A percentile compares a stretch with the other conserved stretches of the same genome.
phyloP scores from a whole-genome alignment of 2,113 vertebrate genomes.

The Gnathonemus longibarbis region DNA sequence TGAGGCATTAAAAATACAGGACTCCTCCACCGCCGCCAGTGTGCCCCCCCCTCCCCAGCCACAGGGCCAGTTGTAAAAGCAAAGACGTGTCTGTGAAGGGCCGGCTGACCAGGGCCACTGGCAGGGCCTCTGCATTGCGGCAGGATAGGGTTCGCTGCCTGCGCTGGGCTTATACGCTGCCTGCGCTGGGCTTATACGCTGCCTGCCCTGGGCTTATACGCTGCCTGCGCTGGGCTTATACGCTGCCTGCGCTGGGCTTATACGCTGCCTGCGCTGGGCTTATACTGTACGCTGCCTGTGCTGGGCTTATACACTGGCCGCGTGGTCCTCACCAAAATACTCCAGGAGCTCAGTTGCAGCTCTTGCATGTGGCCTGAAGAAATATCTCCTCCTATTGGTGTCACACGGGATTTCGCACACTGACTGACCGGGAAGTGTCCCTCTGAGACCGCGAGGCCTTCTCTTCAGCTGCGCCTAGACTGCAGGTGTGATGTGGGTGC shows the following conservation, averaged over 20 bases:
- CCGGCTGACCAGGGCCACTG: constrained; percentile 26
- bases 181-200: too few relatives aligned
- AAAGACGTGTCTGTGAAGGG: constrained; percentile 51
- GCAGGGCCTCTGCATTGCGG: background rate
- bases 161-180: too few relatives aligned
- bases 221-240: too few relatives aligned
- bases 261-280: too few relatives aligned
- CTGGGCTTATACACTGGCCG: background rate
- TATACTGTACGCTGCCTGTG: too few relatives aligned
- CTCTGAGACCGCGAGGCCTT: background rate
- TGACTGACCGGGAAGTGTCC: background rate
- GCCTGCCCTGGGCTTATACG: too few relatives aligned
- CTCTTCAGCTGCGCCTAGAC: background rate
- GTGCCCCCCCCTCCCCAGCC: constrained; percentile 36
- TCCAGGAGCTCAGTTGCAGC: background rate
- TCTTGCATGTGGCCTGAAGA: constrained; percentile 75
- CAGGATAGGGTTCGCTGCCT: background rate
- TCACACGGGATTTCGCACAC: background rate
- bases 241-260: too few relatives aligned
- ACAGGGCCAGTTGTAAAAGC: constrained; percentile 50
- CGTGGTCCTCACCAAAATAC: background rate
- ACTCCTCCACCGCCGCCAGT: constrained; percentile 39
- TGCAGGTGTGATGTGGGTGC: background rate
- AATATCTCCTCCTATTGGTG: constrained; percentile 58
- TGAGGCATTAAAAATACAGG: constrained; percentile 46